Conservation (phyloP, 2,888 invertebrate genomes). For the Miltochrista miniata region DNA sequence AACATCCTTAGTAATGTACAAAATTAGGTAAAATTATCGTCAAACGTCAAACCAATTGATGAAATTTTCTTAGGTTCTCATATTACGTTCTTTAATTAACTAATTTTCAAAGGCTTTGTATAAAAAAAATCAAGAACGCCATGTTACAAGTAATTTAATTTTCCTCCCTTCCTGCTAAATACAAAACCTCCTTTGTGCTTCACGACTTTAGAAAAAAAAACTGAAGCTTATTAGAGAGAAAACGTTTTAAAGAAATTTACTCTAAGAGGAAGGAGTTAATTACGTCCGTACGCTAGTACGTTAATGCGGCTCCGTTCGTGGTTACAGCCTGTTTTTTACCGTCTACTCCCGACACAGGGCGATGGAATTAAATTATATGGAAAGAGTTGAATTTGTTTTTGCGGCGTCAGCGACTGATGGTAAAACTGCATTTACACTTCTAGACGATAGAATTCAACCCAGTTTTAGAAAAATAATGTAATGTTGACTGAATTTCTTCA, state of each 20-base stretch:
- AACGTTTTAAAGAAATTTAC: slow-evolving; percentile 40
- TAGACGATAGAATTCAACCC: slow-evolving; percentile 16
- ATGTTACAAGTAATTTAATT: slow-evolving; percentile 2
- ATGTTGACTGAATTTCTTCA: not conserved
- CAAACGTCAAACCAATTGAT: no score
- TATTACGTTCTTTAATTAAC: not conserved
- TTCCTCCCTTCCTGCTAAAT: slow-evolving; percentile 1
- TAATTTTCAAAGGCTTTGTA: not conserved
- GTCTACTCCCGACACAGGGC: slow-evolving; percentile 37
- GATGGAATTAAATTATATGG: slow-evolving; percentile 48
- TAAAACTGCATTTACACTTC: slow-evolving; percentile 16
- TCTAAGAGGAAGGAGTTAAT: slow-evolving; percentile 41
- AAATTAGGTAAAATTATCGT: no score
- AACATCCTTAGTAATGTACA: no score
- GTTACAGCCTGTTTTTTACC: slow-evolving; percentile 38
- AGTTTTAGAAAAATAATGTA: not conserved
- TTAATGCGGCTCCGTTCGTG: slow-evolving; percentile 23
- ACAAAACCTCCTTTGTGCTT: slow-evolving; percentile 7
- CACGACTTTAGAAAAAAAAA: slow-evolving; percentile 22
- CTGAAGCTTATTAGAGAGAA: slow-evolving; percentile 26
- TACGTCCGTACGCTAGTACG: slow-evolving; percentile 37
- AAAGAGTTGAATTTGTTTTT: slow-evolving; percentile 37
- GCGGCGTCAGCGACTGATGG: slow-evolving; percentile 27
- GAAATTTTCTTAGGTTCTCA: no score
- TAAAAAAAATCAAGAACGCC: not conserved